A percentile compares a stretch with the other conserved stretches of the same genome.
phyloP scores from a whole-genome alignment of 1,140 invertebrate genomes.

The Heliconius hermathena region DNA sequence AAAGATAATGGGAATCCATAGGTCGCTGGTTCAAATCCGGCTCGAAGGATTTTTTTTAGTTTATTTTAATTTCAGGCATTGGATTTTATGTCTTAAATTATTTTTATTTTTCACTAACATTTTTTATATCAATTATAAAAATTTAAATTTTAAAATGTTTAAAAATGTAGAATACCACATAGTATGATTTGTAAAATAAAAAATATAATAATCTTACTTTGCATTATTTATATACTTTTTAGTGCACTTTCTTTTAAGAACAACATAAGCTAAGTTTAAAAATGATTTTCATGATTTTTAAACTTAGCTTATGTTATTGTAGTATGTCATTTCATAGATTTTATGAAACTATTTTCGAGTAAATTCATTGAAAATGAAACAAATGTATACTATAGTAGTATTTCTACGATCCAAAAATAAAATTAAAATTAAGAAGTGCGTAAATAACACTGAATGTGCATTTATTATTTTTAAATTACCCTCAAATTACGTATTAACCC shows the following conservation, averaged over 20 bases:
- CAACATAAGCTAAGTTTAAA: no score
- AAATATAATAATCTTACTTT: neutral
- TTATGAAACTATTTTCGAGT: no score
- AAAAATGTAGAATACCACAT: no score
- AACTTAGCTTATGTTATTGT: no score
- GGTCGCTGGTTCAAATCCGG: slow-evolving; percentile 80
- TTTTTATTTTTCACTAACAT: neutral
- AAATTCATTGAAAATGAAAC: no score
- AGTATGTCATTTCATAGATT: no score
- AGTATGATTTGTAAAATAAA: no score
- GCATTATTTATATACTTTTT: no score
- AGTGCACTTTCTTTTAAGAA: no score
- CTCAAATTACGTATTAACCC: neutral
- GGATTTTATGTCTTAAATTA: neutral
- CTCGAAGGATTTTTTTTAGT: slow-evolving; percentile 52
- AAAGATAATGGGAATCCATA: slow-evolving; percentile 61
- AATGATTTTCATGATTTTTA: no score
- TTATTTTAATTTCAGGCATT: neutral
- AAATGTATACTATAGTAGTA: no score
- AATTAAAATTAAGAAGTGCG: neutral
- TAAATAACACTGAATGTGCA: neutral
- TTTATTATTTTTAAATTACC: neutral
- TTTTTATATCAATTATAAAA: neutral
- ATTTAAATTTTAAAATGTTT: no score
- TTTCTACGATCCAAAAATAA: neutral